Evolutionary conservation across 2,797 vertebrate genomes (phyloP).

Genomic region (Falco berigora): DNA sequence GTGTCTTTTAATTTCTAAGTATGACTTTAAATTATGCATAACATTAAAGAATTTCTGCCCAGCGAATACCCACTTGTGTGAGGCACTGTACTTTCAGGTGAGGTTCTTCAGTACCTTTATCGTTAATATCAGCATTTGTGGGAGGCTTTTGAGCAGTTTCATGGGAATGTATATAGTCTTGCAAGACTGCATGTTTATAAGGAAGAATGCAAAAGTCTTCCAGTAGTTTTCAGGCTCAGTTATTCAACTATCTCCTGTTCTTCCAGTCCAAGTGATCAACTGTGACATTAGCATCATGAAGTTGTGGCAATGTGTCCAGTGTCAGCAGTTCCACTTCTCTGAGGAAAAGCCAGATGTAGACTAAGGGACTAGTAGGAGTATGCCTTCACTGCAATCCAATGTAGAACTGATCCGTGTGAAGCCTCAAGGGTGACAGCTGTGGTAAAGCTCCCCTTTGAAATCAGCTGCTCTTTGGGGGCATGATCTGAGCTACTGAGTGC

Average conservation of each 20-base stretch:
- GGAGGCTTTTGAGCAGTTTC: not conserved
- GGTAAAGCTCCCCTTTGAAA: not conserved
- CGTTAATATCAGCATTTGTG: not conserved
- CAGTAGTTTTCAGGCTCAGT: not conserved
- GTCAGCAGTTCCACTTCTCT: not conserved
- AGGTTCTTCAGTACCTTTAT: not conserved
- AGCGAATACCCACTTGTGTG: not conserved
- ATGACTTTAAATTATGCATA: not conserved
- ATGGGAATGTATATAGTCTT: not conserved
- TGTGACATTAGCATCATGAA: not conserved
- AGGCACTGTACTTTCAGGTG: not conserved
- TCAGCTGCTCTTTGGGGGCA: not conserved
- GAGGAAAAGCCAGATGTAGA: not conserved
- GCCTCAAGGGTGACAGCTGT: not conserved
- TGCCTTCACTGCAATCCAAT: not conserved
- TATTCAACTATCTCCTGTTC: not conserved
- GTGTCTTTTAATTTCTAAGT: not conserved
- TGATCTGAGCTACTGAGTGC: not conserved
- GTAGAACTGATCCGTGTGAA: not conserved
- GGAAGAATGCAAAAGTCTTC: not conserved
- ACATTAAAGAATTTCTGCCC: not conserved
- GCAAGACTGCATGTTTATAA: not conserved
- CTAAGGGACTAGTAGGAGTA: not conserved
- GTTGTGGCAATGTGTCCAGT: accelerated
- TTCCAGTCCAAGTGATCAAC: not conserved